These are phyloP conservation scores for Cantharis rustica DNA, from an alignment of 2,888 invertebrate genomes.

Conservation along the genomic window DNA sequence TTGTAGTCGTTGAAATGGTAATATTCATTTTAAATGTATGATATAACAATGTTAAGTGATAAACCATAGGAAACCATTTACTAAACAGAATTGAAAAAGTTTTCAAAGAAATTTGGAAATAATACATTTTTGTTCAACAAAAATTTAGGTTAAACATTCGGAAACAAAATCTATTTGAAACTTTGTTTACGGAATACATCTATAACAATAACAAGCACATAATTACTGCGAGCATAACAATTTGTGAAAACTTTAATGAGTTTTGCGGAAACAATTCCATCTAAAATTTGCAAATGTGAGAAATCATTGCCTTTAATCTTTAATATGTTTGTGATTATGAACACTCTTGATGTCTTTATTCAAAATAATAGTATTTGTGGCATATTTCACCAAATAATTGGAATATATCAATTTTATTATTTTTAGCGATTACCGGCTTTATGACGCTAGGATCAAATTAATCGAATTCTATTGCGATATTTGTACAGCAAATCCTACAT, in stretches of 20 bases:
- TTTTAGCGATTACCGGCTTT: neutral
- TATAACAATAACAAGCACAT: neutral
- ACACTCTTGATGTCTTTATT: neutral
- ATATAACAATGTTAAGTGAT: neutral
- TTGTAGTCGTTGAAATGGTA: neutral
- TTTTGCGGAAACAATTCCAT: neutral
- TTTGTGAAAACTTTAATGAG: neutral
- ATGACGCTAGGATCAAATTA: neutral
- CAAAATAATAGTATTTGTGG: neutral
- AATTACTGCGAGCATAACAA: neutral
- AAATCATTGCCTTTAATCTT: neutral
- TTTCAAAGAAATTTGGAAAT: neutral
- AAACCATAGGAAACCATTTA: neutral
- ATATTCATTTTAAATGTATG: neutral
- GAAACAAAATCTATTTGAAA: neutral
- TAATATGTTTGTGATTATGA: neutral
- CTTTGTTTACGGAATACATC: neutral
- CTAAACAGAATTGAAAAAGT: neutral
- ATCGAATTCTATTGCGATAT: neutral
- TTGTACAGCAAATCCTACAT: neutral
- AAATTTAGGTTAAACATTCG: neutral
- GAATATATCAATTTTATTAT: neutral
- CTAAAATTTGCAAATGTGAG: neutral
- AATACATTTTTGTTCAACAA: neutral
- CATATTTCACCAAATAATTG: neutral